These are phyloP conservation scores for Myopa tessellatipennis DNA, from an alignment of 2,888 invertebrate genomes.

Conservation along the genomic window DNA sequence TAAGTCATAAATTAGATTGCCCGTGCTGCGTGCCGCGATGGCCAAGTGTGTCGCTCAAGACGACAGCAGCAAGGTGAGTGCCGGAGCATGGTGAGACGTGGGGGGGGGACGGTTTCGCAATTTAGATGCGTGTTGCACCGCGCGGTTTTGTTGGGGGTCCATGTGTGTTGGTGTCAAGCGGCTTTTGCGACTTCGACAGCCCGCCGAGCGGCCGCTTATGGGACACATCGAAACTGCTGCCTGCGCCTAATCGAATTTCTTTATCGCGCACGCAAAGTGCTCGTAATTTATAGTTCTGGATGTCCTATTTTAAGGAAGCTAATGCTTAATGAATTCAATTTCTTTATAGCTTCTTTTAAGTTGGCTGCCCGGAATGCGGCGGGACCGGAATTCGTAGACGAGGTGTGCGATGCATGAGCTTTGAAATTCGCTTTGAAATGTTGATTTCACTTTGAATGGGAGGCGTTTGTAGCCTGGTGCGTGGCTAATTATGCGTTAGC, in stretches of 20 bases:
- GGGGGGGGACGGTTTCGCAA: neutral
- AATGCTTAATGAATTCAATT: slow-evolving; percentile 41
- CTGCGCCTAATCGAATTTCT: slow-evolving; percentile 34
- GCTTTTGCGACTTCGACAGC: slow-evolving; percentile 1
- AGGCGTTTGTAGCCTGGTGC: neutral
- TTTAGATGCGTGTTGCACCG: slow-evolving; percentile 18
- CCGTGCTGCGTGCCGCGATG: slow-evolving; percentile 38
- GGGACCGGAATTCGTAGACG: neutral
- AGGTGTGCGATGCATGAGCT: neutral
- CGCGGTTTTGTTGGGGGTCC: neutral
- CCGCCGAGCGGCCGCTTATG: neutral
- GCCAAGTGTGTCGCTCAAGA: neutral
- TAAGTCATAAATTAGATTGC: slow-evolving; percentile 68
- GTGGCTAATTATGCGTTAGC: neutral
- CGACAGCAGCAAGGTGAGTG: neutral
- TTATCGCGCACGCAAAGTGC: slow-evolving; percentile 38
- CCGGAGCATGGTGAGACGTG: neutral
- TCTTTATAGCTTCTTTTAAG: slow-evolving; percentile 37
- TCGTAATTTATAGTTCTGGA: slow-evolving; percentile 34
- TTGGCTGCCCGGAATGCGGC: neutral
- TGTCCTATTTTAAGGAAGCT: slow-evolving; percentile 37
- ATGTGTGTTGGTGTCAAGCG: neutral
- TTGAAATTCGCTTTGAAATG: neutral
- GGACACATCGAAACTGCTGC: slow-evolving; percentile 26
- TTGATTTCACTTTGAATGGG: neutral